Conservation (phyloP, 2,888 invertebrate species). For the Eupithecia insigniata region DNA sequence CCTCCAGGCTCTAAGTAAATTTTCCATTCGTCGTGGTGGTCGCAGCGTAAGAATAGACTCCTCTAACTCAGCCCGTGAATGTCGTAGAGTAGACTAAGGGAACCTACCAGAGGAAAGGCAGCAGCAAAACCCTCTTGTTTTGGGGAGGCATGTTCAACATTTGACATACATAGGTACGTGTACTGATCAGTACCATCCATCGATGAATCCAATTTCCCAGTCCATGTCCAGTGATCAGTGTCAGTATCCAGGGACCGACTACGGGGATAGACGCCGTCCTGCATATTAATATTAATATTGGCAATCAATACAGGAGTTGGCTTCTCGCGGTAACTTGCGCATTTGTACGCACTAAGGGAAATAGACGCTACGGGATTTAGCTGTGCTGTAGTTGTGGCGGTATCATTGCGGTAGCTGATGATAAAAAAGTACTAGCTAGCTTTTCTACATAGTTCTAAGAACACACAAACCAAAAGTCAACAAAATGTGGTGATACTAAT, state of each 20-base stretch:
- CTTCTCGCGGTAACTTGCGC: not conserved
- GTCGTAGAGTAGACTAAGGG: no score
- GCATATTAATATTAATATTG: constrained; percentile 10
- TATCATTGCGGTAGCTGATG: no score
- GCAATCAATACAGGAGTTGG: constrained; percentile 8
- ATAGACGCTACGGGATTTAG: not conserved
- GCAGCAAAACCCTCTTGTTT: not conserved
- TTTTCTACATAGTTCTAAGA: no score
- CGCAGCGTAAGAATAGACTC: no score
- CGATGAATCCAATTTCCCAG: not conserved
- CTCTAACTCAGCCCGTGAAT: no score
- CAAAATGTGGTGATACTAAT: no score
- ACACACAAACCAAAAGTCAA: no score
- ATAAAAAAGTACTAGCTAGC: no score
- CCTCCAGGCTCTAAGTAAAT: no score
- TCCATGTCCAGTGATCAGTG: not conserved
- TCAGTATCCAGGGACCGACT: not conserved
- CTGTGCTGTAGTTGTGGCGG: not conserved
- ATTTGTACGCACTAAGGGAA: not conserved
- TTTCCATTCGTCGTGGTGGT: no score
- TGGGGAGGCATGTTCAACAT: not conserved
- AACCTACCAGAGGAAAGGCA: no score
- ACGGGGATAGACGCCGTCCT: not conserved
- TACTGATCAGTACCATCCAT: not conserved
- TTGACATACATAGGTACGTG: not conserved